A percentile compares a stretch with the other conserved stretches of the same genome.
Evolutionary conservation across 2,113 vertebrate species (phyloP).

Genomic region (Anthoscopus minutus): DNA sequence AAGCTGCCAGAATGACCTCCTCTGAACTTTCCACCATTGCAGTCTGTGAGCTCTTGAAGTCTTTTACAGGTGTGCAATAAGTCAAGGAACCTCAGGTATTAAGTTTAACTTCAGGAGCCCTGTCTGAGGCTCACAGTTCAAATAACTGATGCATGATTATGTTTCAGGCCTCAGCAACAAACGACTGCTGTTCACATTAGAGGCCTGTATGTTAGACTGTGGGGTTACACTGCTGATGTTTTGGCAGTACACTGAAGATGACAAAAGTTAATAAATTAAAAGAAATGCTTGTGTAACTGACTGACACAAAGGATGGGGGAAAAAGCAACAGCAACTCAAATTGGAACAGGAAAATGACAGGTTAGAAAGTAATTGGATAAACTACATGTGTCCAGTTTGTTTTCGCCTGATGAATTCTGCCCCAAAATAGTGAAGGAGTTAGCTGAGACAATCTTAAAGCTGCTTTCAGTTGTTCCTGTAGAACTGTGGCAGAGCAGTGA

Average conservation of each 20-base stretch:
- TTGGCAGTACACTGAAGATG: neutral
- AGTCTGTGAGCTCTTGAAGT: neutral
- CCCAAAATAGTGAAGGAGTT: neutral
- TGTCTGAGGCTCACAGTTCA: neutral
- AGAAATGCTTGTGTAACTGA: neutral
- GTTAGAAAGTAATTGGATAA: neutral
- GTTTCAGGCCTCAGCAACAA: neutral
- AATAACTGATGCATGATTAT: neutral
- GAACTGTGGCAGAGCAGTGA: neutral
- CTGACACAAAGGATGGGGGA: neutral
- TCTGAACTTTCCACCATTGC: neutral
- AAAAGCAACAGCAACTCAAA: neutral
- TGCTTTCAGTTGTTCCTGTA: neutral
- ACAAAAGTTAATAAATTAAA: neutral
- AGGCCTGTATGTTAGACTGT: neutral
- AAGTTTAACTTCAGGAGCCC: neutral
- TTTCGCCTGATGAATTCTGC: neutral
- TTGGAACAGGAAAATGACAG: neutral
- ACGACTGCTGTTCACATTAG: neutral
- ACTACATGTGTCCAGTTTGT: neutral
- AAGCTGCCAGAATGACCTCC: neutral
- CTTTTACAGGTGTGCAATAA: neutral
- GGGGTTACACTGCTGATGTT: neutral
- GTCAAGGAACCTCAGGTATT: neutral
- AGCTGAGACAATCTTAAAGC: neutral